Evolutionary conservation across 2,113 vertebrate genomes (phyloP), one percentile per base, ranked within the genome.

Genomic region (Trematocara marginatum): DNA sequence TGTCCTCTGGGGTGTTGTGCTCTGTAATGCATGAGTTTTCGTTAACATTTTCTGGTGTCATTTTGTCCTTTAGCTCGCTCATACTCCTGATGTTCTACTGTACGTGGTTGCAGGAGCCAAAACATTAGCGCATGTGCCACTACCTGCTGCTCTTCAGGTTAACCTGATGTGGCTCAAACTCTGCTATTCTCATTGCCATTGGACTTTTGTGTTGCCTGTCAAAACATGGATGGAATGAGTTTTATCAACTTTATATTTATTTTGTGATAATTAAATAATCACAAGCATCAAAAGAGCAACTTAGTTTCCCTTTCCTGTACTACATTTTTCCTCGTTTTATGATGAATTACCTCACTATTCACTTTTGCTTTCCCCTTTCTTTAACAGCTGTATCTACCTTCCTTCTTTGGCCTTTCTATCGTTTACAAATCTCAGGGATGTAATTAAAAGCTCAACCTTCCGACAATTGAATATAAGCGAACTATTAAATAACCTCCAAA

Each of bases 251-350:
- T 71, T 29, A 45, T 71, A 26, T 71, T 47, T 29, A 16, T 71
- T 71, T 71, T 74, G 23, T 23, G 20, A 47, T 47, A 45, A 45
- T 15, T 71, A 45, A 71, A 71, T 71, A 88, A 94, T 91, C 91
- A 47, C 84, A 78, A 87, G 79, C 81, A 84, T 94, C 91, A 94
- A 93, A 93, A 79, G 90, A 89, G 76, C 84, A 82, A 87, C 85
- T 88, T 86, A n/a, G 87, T 85, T 94, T 95, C 90, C 93, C 76
- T 88, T 93, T 94, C 91, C 86, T 91, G 82, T 51, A 80, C 90
- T 90, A 85, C 88, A 89, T 86, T 91, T 88, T 84, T 82, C 85
- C 82, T 87, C 57, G 61, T 76, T 89, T 79, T 38, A 79, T 81
- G 71, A 83, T 40, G 80, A 69, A 57, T 81, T 87, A 66, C 83